Base-by-base conservation (phyloP, 2,113 vertebrate genomes). In the Caranx melampygus region DNA sequence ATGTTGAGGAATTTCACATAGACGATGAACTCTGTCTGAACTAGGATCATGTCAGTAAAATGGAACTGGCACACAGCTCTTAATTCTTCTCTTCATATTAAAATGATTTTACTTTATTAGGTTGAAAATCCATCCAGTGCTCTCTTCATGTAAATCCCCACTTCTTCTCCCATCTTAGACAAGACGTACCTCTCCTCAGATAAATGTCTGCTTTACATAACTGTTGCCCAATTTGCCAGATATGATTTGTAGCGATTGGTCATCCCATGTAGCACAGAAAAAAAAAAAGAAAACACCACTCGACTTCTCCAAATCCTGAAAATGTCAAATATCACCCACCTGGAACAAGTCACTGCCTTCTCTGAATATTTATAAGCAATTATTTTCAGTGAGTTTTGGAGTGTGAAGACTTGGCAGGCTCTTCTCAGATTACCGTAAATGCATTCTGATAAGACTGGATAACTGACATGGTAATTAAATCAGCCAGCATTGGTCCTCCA, bases 301-400 rank as follows among this genome's bases (percentile, higher is more conserved):
- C 42, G n/a, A 15, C 14, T 42, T 62, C 45, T 21, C 44, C 51
- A 14, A 42, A 49, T 78, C 67, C 77, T 37, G 62, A 55, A 73
- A 47, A 40, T 57, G 10, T 54, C 57, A 71, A 42, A 81, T 63
- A 63, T 51, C 42, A 3, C 3, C 20, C 26, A 70, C 64, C 55
- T 31, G 34, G 69, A 67, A 75, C n/a, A 49, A 70, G 9, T 26
- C 9, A 40, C 54, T 59, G 34, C 49, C 37, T 75, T 59, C 69
- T 72, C 69, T 87, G 65, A 81, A 87, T 86, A 89, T 87, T 84
- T 79, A 85, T 81, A 61, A 15, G 49, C 73, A 83, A 63, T 87
- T 85, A 72, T 85, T 72, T 81, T 77, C 6, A 3, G 4, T 16
- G 33, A 60, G 44, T 31, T 70, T 31, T 21, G 11, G 33, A 12